These are phyloP conservation scores for Pristionchus mayeri DNA, from an alignment of 2,888 invertebrate genomes.

Conservation along the genomic window DNA sequence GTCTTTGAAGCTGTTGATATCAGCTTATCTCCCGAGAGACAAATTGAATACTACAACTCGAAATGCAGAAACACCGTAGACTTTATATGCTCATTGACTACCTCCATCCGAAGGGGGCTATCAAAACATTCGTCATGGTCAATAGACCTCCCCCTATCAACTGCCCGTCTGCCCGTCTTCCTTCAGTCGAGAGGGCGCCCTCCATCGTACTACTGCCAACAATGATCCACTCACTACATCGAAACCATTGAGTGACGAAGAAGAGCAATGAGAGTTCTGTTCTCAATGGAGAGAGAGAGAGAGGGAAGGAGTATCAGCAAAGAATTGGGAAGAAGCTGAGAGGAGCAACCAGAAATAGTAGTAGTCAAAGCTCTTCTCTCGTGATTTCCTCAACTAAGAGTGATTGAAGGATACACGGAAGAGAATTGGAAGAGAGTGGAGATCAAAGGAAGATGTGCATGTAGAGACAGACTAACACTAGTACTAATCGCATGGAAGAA, in stretches of 20 bases:
- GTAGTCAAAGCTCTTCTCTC: neutral
- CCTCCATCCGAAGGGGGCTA: neutral
- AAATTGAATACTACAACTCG: neutral
- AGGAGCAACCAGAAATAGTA: conserved; percentile 17
- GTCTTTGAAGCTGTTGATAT: neutral
- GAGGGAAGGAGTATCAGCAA: neutral
- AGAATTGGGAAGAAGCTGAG: neutral
- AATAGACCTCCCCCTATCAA: neutral
- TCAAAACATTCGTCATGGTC: conserved; percentile 27
- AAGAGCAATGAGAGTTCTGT: neutral
- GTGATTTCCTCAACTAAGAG: neutral
- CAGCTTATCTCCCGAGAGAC: neutral
- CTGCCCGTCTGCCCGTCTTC: no score
- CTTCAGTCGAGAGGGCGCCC: neutral
- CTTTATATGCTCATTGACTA: neutral
- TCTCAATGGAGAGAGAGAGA: neutral
- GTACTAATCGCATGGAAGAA: neutral
- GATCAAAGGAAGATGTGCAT: neutral
- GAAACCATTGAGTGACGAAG: neutral
- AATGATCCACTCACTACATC: neutral
- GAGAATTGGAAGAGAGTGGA: neutral
- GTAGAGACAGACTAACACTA: neutral
- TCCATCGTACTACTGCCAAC: neutral
- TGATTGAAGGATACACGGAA: neutral
- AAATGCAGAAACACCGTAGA: neutral